Evolutionary conservation across 2,888 invertebrate genomes (phyloP), one percentile per base, ranked within the genome.

Genomic region (Cryptops parisi): DNA sequence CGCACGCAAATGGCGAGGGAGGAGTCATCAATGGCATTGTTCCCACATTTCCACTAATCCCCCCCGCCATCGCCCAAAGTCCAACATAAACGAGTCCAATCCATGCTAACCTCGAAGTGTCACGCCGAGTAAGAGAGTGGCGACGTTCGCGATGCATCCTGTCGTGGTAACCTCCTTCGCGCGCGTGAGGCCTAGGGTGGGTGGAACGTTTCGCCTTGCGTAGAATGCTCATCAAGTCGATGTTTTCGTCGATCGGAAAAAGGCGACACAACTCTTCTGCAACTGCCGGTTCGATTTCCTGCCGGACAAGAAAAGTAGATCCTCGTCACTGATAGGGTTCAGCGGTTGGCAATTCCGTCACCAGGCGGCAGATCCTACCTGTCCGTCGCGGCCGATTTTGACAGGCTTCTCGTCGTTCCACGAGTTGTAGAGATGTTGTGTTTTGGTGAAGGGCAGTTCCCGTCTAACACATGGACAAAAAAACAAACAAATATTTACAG

Each of bases 341-440:
- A n/a, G n/a, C n/a, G n/a, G n/a, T n/a, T n/a, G n/a, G n/a, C n/a
- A n/a, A 33, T 33, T 9, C 6, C 15, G 15, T 33, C 15, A 33
- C 6, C 9, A 15, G 15, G 15, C 6, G 15, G 15, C 6, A 33
- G 33, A 41, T 6, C 43, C 9, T 64, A 74, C 74, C 68, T 76
- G 76, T 55, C 97, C 97, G 74, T 97, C 97, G 58, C 97, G 78
- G n/a, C 94, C 97, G 64, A 97, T 96, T 76, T 97, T 97, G 0
- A 97, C 96, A 54, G 94, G 93, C 71, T 94, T 94, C 45, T 91
- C 89, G 67, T 96, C 94, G 74, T 97, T 97, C 93, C 94, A 97
- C 3, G 90, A 84, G 73, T 97, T 97, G 66, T 89, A 90, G 56
- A 97, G 73, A 69, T 96, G 93, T 62, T 85, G 78, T 1, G 93